These are phyloP conservation scores for Pagrus major DNA, from an alignment of 2,113 vertebrate genomes.

Conservation along the genomic window DNA sequence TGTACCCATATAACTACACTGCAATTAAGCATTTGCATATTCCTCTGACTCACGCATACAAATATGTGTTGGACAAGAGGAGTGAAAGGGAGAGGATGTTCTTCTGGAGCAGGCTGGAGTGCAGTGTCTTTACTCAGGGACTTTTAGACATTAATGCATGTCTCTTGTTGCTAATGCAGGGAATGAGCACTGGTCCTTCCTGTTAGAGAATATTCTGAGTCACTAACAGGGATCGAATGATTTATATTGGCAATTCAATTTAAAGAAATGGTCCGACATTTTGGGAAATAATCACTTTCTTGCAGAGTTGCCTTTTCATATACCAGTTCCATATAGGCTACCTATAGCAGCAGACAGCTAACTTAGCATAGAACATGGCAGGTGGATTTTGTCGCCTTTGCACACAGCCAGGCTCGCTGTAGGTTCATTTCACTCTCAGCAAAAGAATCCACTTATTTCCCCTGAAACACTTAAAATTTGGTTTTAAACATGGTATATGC, in stretches of 20 bases:
- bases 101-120: neutral
- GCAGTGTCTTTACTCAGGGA: neutral
- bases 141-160: neutral
- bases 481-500: neutral
- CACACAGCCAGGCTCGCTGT: too few relatives aligned
- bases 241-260: neutral
- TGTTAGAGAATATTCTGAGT: neutral
- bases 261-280: neutral
- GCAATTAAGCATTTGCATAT: neutral
- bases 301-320: too few relatives aligned
- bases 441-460: too few relatives aligned
- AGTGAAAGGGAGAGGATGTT: neutral
- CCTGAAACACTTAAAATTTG: neutral
- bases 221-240: neutral
- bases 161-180: neutral
- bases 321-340: too few relatives aligned
- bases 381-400: too few relatives aligned
- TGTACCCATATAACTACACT: neutral
- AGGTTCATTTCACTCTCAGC: neutral
- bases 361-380: neutral
- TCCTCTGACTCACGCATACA: neutral
- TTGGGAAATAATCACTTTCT: too few relatives aligned
- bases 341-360: neutral
- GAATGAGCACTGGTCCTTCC: neutral
- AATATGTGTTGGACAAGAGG: neutral